Conservation (phyloP, 2,113 vertebrate species). For the Origma solitaria region DNA sequence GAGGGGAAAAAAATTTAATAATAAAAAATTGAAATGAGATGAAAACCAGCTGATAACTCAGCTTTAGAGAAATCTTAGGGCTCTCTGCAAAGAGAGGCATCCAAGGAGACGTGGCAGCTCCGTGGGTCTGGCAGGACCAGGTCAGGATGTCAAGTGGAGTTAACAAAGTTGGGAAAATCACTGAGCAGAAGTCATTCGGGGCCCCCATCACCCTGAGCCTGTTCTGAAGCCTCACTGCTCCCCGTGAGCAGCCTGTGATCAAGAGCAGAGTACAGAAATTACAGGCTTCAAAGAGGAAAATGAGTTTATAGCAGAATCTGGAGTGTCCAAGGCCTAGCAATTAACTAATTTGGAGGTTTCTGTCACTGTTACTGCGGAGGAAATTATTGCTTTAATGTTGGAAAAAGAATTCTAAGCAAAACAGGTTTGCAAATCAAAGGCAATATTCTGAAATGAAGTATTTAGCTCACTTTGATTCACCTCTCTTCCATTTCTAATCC, state of each 20-base stretch:
- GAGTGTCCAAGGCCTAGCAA: not conserved
- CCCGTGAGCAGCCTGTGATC: not conserved
- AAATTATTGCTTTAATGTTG: not conserved
- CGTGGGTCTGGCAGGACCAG: not conserved
- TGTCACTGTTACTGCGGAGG: not conserved
- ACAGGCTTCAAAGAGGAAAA: not conserved
- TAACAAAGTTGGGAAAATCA: not conserved
- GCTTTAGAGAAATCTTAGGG: not conserved
- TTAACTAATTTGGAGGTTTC: not conserved
- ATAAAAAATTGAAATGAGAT: not conserved
- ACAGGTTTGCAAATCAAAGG: not conserved
- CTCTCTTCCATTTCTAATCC: not conserved
- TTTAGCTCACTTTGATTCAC: not conserved
- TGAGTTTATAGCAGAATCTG: not conserved
- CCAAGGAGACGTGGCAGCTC: not conserved
- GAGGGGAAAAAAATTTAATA: not conserved
- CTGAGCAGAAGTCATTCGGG: not conserved
- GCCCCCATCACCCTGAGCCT: not conserved
- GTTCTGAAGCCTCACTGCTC: not conserved
- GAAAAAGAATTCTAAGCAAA: not conserved
- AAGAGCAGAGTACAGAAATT: not conserved
- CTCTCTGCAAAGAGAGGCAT: not conserved
- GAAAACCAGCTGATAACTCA: not conserved
- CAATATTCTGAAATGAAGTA: not conserved
- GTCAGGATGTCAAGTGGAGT: not conserved